Base-by-base conservation (phyloP, 37 sponge, comb jelly and placozoan species). In the Geodia barretti region DNA sequence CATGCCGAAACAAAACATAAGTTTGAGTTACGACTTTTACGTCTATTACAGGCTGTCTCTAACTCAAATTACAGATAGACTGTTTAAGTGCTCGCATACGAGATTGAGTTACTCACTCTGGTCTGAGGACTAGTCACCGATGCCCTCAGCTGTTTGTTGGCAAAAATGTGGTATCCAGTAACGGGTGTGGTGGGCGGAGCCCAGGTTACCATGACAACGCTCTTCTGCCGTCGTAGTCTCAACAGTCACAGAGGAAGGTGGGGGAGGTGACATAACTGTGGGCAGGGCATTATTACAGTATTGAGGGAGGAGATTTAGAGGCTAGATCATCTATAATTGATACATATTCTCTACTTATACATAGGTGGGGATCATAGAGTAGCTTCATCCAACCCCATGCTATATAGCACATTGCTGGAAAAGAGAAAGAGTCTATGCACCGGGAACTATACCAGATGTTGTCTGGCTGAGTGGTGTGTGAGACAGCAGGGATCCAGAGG, bases 111-210 rank as follows among this genome's bases (percentile, higher is more conserved):
- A 75, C 88, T 67, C 33, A 87, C 88, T 43, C 4, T 79, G 33
- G 41, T 80, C 42, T 72, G 74, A 0, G 8, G 0, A 20, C 37
- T 83, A 66, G 39, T 62, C 4, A 84, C 71, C 41, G 37, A 4
- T 25, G 2, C 31, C 38, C 42, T 61, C 17, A 33, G 32, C 39
- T 64, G 42, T 1, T 30, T 74, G 43, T 84, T 67, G 28, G 78
- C 79, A 1, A 30, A 65, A 5, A 88, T 20, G 29, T 62, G 61
- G 61, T 87, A 87, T 20, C 87, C 87, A 36, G 69, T 80, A n/a
- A 79, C 70, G 54, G 3, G 2, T 32, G 66, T 33, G 4, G 42
- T 4, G 21, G 87, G 87, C 1, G 87, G 76, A 40, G 66, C 29
- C 87, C 87, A 87, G 11, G 76, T 40, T 37, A 87, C 41, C 58